Evolutionary conservation across 2,888 invertebrate genomes (phyloP).

Genomic region (Tanaodytes sp.): DNA sequence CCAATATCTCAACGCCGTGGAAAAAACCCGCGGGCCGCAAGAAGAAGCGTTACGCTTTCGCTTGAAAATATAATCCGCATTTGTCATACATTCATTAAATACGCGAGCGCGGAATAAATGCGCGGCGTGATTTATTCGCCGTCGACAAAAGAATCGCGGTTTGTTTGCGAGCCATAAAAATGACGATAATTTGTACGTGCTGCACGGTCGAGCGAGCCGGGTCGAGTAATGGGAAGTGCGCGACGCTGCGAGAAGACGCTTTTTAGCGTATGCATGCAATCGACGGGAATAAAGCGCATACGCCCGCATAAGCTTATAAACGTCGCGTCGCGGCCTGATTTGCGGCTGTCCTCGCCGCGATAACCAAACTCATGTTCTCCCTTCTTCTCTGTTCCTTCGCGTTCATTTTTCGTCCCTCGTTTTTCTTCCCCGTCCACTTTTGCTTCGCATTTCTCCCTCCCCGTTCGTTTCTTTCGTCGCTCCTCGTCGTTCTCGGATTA

Average conservation of each 20-base stretch:
- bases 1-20: too few species aligned
- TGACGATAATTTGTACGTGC: constrained; percentile 51
- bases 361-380: constrained; percentile 34
- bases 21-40: too few species aligned
- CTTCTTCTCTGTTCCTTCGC: too few species aligned
- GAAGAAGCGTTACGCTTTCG: not conserved
- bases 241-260: constrained; percentile 31
- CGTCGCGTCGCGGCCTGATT: constrained; percentile 48
- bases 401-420: constrained; percentile 26
- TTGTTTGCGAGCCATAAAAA: constrained; percentile 46
- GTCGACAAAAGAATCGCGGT: constrained; percentile 25
- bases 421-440: too few species aligned
- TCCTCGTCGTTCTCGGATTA: constrained; percentile 26
- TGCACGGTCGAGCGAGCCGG: constrained; percentile 39
- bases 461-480: constrained; percentile 17
- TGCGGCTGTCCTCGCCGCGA: constrained; percentile 47
- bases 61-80: not conserved
- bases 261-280: constrained; percentile 39
- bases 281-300: constrained; percentile 47
- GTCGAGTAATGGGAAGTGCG: constrained; percentile 37
- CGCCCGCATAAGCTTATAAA: constrained; percentile 49
- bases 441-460: not conserved
- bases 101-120: constrained; percentile 18
- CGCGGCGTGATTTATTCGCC: constrained; percentile 22
- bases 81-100: constrained; percentile 23